Evolutionary conservation across 2,888 invertebrate genomes (phyloP).

Genomic region (Folsomia candida): DNA sequence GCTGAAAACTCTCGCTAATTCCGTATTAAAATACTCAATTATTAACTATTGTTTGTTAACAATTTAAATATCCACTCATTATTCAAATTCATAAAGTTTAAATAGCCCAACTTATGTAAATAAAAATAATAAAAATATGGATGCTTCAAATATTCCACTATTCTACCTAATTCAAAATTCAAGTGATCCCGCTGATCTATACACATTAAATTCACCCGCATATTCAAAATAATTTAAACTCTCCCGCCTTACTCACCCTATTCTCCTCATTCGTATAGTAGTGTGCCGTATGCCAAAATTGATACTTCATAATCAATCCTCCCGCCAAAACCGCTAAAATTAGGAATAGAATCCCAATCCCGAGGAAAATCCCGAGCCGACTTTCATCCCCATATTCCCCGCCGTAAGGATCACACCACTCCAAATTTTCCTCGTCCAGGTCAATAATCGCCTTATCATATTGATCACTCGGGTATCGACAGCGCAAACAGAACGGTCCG

Average conservation of each 20-base stretch:
- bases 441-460: slow-evolving; percentile 19
- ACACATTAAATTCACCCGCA: no score
- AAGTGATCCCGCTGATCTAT: no score
- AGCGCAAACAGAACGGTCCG: slow-evolving; percentile 28
- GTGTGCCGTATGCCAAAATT: slow-evolving; percentile 67
- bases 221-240: no score
- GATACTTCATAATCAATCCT: slow-evolving; percentile 51
- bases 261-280: slow-evolving; percentile 79
- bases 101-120: no score
- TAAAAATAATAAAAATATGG: no score
- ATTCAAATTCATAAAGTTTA: no score
- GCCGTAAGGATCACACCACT: slow-evolving; percentile 35
- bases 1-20: no score
- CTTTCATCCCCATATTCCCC: slow-evolving; percentile 58
- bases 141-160: no score
- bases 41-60: no score
- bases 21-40: no score
- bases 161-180: no score
- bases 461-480: slow-evolving; percentile 20
- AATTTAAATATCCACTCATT: no score
- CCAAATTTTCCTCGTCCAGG: slow-evolving; percentile 50
- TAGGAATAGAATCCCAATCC: slow-evolving; percentile 58
- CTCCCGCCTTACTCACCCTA: slow-evolving; percentile 47
- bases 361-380: slow-evolving; percentile 59
- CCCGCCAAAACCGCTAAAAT: slow-evolving; percentile 60